Evolutionary conservation across 2,888 invertebrate genomes (phyloP), one percentile per base, ranked within the genome.

Genomic region (Agonopterix heracliana): DNA sequence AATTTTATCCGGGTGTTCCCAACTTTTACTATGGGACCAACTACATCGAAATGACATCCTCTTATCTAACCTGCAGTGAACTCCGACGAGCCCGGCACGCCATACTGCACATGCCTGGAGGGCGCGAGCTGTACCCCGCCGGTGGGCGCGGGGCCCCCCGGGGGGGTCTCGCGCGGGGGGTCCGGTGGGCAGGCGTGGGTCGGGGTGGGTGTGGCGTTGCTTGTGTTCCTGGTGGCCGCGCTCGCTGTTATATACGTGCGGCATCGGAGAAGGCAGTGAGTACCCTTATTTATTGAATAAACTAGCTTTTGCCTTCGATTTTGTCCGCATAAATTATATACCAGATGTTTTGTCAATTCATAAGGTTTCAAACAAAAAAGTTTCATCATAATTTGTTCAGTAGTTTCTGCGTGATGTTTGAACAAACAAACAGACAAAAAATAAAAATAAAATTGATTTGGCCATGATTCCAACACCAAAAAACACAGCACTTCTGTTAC

Each of bases 231-330:
- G 53, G 64, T 67, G 9, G 71, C 69, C 3, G 62, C 76, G 54
- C 60, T 74, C 17, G 76, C 66, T 4, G 76, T 72, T 14, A 63
- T 81, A 7, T 74, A 74, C 56, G 49, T 72, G 53, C 53, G 82
- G 51, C 74, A 71, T 45, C 59, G 80, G 51, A 58, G 81, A 40
- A 55, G 81, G 50, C 89, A 77, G 91, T 90, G 50, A 74, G 83
- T 74, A 14, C 2, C 1, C 38, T 43, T 5, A 17, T 17, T 3
- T 2, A 17, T 17, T 17, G 2, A 17, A 2, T 17, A n/a, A n/a
- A n/a, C n/a, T n/a, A n/a, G n/a, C n/a, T n/a, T n/a, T n/a, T n/a
- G n/a, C n/a, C n/a, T n/a, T n/a, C n/a, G n/a, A n/a, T n/a, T n/a
- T n/a, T n/a, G n/a, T n/a, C n/a, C n/a, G n/a, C n/a, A n/a, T n/a